phyloP scores from a whole-genome alignment of 2,113 vertebrate genomes.

The Pelobates fuscus region DNA sequence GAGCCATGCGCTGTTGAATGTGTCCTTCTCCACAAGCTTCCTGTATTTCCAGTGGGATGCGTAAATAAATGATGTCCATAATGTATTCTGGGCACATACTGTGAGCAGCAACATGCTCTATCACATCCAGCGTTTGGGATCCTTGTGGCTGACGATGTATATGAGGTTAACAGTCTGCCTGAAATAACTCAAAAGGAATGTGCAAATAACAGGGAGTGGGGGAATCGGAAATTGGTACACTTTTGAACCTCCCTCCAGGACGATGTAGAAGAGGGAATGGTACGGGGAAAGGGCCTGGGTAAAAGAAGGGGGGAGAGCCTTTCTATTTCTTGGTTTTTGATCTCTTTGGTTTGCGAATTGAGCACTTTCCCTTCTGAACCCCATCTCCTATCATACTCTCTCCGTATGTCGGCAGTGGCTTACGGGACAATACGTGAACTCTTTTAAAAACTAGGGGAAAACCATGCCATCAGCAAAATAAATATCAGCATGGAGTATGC shows the following conservation, averaged over 20 bases:
- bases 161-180: slow-evolving; percentile 46
- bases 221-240: slow-evolving; percentile 53
- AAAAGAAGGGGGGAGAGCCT: background rate
- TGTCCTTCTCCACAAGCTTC: background rate
- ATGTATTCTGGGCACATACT: background rate
- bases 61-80: slow-evolving; percentile 24
- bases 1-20: too few species aligned
- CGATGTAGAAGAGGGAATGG: slow-evolving; percentile 39
- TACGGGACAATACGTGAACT: too few species aligned
- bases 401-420: too few species aligned
- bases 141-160: background rate
- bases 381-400: background rate
- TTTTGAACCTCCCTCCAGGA: slow-evolving; percentile 63
- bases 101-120: too few species aligned
- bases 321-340: background rate
- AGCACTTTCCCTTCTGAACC: background rate
- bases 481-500: too few species aligned
- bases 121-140: background rate
- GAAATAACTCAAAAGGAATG: slow-evolving; percentile 50
- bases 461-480: too few species aligned
- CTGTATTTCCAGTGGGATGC: background rate
- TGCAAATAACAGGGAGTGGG: slow-evolving; percentile 38
- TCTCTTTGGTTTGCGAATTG: slow-evolving; percentile 4
- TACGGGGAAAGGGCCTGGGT: slow-evolving; percentile 45
- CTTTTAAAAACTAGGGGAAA: too few species aligned